These are phyloP conservation scores for Ammospiza caudacuta DNA, from an alignment of 2,113 vertebrate species.

Conservation along the genomic window DNA sequence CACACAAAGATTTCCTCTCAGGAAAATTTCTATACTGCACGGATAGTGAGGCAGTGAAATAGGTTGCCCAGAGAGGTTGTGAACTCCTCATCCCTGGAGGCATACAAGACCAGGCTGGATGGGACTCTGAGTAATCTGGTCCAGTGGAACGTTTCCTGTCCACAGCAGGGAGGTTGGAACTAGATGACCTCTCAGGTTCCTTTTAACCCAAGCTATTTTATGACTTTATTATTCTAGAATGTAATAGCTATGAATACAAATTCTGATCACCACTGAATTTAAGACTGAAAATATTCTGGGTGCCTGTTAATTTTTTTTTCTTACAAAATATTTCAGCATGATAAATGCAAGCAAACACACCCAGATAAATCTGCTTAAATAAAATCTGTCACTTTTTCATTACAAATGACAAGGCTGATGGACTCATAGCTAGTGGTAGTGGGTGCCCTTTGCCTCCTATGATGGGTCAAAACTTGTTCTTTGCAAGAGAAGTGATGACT, in stretches of 20 bases:
- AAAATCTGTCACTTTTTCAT: neutral
- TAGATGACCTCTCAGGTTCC: neutral
- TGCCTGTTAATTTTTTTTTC: neutral
- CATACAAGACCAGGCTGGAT: neutral
- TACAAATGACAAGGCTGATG: neutral
- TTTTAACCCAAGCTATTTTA: neutral
- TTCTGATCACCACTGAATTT: neutral
- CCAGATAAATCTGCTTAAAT: neutral
- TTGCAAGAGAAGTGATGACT: neutral
- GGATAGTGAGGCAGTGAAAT: neutral
- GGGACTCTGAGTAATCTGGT: neutral
- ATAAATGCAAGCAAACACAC: neutral
- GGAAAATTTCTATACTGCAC: neutral
- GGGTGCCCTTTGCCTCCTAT: neutral
- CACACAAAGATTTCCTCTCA: neutral
- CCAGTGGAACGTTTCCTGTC: neutral
- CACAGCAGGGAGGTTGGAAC: neutral
- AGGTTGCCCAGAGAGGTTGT: neutral
- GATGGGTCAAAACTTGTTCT: neutral
- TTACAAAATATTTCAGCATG: neutral
- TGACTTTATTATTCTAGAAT: neutral
- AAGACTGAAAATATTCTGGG: neutral
- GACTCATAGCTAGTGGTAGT: neutral
- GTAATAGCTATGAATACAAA: neutral
- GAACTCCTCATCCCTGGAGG: neutral